Percentiles rank a stretch among this genome's conserved stretches.
These are phyloP conservation scores for Phaethornis superciliosus DNA, from an alignment of 2,113 vertebrate genomes.

Conservation along the genomic window DNA sequence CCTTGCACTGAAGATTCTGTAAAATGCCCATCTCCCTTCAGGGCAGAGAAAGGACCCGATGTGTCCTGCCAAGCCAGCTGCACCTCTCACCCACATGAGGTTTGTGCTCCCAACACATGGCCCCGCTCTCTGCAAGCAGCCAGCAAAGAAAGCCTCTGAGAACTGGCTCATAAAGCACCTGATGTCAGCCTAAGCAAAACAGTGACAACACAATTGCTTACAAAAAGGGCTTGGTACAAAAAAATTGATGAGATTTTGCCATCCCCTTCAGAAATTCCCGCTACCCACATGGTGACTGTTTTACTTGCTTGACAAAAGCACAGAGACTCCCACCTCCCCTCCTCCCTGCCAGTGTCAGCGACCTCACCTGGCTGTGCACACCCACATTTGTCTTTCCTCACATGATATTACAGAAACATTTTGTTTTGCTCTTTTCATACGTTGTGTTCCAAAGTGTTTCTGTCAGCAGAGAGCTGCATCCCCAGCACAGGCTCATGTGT, in stretches of 20 bases:
- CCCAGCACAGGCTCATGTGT: neutral
- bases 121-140: neutral
- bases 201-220: fast-evolving
- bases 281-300: neutral
- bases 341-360: neutral
- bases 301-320: neutral
- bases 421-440: neutral
- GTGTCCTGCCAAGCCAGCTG: neutral
- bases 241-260: neutral
- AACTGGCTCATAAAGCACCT: neutral
- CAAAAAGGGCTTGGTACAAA: neutral
- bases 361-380: neutral
- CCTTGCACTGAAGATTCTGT: fast-evolving
- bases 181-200: neutral
- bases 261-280: neutral
- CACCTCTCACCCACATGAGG: neutral
- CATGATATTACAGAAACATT: slow-evolving; percentile 17
- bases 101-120: neutral
- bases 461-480: neutral
- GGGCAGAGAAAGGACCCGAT: fast-evolving
- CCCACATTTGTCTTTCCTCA: slow-evolving; percentile 42
- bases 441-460: neutral
- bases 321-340: neutral
- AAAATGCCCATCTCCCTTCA: neutral
- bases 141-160: neutral